Evolutionary conservation across 2,888 invertebrate species (phyloP), one percentile per base, ranked within the genome.

Genomic region (Drosophila borborema): DNA sequence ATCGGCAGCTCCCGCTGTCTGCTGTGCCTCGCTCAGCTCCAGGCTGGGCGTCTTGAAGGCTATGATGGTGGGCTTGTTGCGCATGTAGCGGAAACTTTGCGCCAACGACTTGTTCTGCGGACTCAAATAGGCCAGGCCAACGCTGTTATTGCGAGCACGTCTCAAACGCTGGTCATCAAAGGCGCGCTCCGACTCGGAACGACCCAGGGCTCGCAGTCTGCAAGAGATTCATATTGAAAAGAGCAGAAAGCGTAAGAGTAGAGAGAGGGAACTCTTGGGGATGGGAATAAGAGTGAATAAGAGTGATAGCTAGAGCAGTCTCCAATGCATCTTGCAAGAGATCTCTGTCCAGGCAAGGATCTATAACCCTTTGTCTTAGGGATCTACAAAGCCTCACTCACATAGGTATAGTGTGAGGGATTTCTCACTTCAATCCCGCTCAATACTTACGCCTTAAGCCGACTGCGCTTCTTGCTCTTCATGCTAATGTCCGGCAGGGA

Each of bases 21-120:
- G 92, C 18, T 94, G 92, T 20, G 94, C 92, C 72, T 96, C 96
- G 82, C 95, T 95, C 83, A 95, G 95, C 77, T 97, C 97, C 64
- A 96, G 92, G 92, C 96, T 96, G 2, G 97, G 97, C 2, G 97
- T 96, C 92, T 97, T 96, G 91, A 97, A 97, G 0, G 97, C 97
- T 56, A 98, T 97, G 76, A 98, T 97, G 0, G 97, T 97, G 0
- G 98, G 98, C 86, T 98, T 98, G 80, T 96, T 96, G 51, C 98
- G 93, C 97, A 98, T 97, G 91, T 97, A 98, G n/a, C 97, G 95
- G 93, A 97, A 97, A 91, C 97, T 97, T 90, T 97, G 97, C 0
- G 97, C 97, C 72, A 97, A 93, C 1, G 96, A 96, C 82, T 95
- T 96, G 91, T 97, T 96, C 91, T 96, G 97, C 1, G 97, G 97